phyloP scores from a whole-genome alignment of 2,888 invertebrate species.

The Toxonevra muliebris region DNA sequence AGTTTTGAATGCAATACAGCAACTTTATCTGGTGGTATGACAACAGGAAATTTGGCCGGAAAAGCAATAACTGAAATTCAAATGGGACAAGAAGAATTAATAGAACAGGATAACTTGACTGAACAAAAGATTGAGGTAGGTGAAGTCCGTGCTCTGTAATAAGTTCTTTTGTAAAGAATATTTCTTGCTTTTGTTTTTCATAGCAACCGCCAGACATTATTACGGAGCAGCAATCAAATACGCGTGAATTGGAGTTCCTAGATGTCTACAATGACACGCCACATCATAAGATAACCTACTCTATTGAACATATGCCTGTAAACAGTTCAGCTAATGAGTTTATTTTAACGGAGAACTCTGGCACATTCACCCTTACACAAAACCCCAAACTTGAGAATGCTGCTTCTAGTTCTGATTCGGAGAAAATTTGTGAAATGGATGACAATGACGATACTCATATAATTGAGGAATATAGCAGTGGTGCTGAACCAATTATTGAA shows the following conservation, averaged over 20 bases:
- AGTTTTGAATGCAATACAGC: slow-evolving; percentile 61
- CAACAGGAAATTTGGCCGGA: slow-evolving; percentile 13
- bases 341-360: slow-evolving; percentile 60
- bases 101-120: slow-evolving; percentile 48
- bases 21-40: slow-evolving; percentile 11
- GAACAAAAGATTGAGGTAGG: slow-evolving; percentile 37
- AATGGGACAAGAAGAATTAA: slow-evolving; percentile 55
- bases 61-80: slow-evolving; percentile 49
- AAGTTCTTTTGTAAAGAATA: not conserved
- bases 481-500: slow-evolving; percentile 51
- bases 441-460: slow-evolving; percentile 49
- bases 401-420: slow-evolving; percentile 37
- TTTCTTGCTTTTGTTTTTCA: not conserved
- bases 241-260: slow-evolving; percentile 55
- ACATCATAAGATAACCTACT: slow-evolving; percentile 61
- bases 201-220: slow-evolving; percentile 42
- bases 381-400: slow-evolving; percentile 50
- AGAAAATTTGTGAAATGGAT: slow-evolving; percentile 44
- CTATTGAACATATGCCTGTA: slow-evolving; percentile 61
- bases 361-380: slow-evolving; percentile 59
- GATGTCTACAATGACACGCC: slow-evolving; percentile 59
- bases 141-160: not conserved
- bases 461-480: slow-evolving; percentile 52
- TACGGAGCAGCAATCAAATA: slow-evolving; percentile 28
- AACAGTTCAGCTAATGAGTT: slow-evolving; percentile 57